phyloP scores from a whole-genome alignment of 2,797 vertebrate genomes.

The Pseudocheirus occidentalis region DNA sequence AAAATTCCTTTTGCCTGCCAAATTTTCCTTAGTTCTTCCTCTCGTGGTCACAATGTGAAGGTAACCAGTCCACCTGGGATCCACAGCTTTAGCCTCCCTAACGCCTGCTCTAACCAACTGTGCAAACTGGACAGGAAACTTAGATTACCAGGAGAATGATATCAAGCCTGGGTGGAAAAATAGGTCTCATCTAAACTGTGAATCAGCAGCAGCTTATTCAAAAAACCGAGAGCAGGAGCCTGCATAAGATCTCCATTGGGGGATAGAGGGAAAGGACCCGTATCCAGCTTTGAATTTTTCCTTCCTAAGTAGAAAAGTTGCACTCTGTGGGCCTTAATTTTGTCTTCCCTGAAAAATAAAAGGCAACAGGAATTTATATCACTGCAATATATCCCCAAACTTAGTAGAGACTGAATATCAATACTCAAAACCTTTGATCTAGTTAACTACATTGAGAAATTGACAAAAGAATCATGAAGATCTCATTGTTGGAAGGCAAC shows the following conservation, averaged over 20 bases:
- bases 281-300: not conserved
- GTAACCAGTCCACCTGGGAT: not conserved
- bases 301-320: not conserved
- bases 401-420: not conserved
- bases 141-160: not conserved
- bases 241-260: not conserved
- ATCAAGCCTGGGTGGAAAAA: not conserved
- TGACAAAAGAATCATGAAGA: not conserved
- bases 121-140: not conserved
- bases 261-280: not conserved
- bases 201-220: not conserved
- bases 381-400: not conserved
- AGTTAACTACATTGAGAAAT: not conserved
- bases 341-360: not conserved
- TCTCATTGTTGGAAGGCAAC: not conserved
- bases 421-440: not conserved
- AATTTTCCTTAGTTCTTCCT: not conserved
- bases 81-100: not conserved
- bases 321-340: not conserved
- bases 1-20: not conserved
- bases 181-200: not conserved
- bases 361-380: not conserved
- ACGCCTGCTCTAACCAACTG: constrained; percentile 19
- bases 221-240: not conserved
- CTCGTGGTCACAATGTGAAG: not conserved